These are phyloP conservation scores for Aphelinus atriplicis DNA, from an alignment of 1,140 invertebrate species.

Conservation along the genomic window DNA sequence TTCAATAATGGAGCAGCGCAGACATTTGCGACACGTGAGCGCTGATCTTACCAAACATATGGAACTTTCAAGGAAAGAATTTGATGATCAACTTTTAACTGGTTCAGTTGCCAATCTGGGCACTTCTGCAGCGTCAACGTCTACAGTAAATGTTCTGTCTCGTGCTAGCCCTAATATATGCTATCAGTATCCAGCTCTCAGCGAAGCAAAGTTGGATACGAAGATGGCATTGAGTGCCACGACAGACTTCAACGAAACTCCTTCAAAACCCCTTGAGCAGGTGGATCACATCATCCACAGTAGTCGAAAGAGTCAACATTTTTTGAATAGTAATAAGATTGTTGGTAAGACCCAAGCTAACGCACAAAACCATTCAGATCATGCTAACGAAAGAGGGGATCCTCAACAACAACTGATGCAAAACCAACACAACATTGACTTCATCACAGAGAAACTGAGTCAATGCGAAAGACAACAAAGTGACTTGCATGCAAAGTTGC, in stretches of 20 bases:
- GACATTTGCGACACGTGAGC: conserved; percentile 63
- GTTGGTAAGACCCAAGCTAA: conserved; percentile 58
- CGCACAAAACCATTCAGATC: conserved; percentile 43
- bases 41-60: conserved; percentile 64
- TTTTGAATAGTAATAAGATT: conserved; percentile 47
- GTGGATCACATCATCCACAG: conserved; percentile 64
- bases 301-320: conserved; percentile 59
- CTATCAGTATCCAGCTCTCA: conserved; percentile 59
- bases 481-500: conserved; percentile 61
- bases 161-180: conserved; percentile 60
- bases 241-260: conserved; percentile 57
- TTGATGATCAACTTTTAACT: conserved; percentile 61
- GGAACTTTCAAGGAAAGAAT: conserved; percentile 61
- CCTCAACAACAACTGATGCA: conserved; percentile 48
- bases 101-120: conserved; percentile 61
- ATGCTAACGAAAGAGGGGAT: conserved; percentile 49
- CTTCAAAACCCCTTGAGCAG: conserved; percentile 54
- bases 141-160: conserved; percentile 38
- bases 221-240: conserved; percentile 57
- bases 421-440: conserved; percentile 62
- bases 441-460: conserved; percentile 60
- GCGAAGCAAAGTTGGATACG: conserved; percentile 59
- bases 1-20: conserved; percentile 63
- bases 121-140: conserved; percentile 41
- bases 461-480: conserved; percentile 63